Evolutionary conservation across 2,797 vertebrate genomes (phyloP).

Genomic region (Helicolenus hilgendorfi): DNA sequence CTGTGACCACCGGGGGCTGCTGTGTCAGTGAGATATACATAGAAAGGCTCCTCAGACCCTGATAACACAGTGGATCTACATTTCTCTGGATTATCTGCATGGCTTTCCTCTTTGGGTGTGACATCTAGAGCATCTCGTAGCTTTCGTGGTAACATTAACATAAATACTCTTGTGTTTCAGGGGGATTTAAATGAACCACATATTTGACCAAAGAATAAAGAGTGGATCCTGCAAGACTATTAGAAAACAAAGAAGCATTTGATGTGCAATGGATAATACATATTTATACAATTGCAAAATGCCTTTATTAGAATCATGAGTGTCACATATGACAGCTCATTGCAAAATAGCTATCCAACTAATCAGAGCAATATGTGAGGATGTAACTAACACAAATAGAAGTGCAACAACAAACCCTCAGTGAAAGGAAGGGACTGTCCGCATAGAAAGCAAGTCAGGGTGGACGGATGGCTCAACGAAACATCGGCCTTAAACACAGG

Average conservation of each 20-base stretch:
- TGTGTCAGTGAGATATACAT: constrained; percentile 50
- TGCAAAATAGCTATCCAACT: neutral
- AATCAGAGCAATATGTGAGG: neutral
- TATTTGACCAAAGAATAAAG: neutral
- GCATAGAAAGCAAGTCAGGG: no score
- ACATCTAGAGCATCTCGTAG: neutral
- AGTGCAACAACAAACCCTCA: no score
- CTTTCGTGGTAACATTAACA: neutral
- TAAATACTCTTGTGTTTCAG: neutral
- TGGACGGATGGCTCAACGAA: no score
- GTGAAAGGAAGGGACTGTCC: no score
- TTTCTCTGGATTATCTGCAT: neutral
- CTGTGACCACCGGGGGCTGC: constrained; percentile 52
- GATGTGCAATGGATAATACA: neutral
- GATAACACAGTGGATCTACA: neutral
- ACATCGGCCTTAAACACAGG: no score
- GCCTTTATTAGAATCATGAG: neutral
- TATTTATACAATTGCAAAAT: neutral
- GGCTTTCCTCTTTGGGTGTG: neutral
- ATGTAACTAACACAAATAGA: neutral
- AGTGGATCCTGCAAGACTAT: neutral
- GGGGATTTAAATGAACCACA: neutral
- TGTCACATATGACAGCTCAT: neutral
- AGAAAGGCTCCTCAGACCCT: neutral
- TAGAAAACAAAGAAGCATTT: neutral